Base-by-base conservation (phyloP, 2,113 vertebrate species). In the Daubentonia madagascariensis region DNA sequence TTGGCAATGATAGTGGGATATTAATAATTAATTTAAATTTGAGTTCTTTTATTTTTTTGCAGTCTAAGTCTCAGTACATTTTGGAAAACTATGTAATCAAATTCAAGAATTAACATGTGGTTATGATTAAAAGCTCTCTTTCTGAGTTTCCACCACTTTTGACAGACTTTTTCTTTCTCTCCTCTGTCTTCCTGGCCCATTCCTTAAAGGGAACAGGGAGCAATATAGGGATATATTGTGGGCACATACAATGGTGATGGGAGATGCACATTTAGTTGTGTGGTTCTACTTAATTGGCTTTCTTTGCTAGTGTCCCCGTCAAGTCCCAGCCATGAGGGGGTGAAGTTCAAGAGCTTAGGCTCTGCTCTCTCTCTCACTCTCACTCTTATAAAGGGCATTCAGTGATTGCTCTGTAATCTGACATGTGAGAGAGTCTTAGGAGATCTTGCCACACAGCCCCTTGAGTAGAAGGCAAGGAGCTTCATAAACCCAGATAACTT, bases 11-110 rank as follows among this genome's bases (percentile, higher is more conserved):
- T 1, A 59, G 18, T 22, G 9, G 50, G 17, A 90, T 6, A 75
- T 22, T 57, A 57, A 57, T 57, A 43, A 65, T n/a, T 89, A n/a
- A 75, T 86, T 93, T 91, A 50, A 73, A 79, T 72, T 43, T 73
- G 10, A 40, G 5, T 32, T 50, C 52, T 14, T 22, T 23, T 25
- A 32, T 13, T 50, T 17, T 54, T 7, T 57, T 22, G 0, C 10
- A 40, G 23, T 48, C 5, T 85, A 80, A 89, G 50, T 95, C 4
- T 40, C 37, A 89, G 1, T 68, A 37, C 10, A 50, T 91, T 95
- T 93, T 85, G 40, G 4, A 57, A 87, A 75, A 1, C 17, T 73
- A 28, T 23, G 13, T 48, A 52, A 84, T 73, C n/a, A 67, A 61
- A 84, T 93, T 88, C 4, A 79, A 91, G 67, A 91, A 91, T 43